Base-by-base conservation (phyloP, 1,140 invertebrate species). In the Chelonus insularis region DNA sequence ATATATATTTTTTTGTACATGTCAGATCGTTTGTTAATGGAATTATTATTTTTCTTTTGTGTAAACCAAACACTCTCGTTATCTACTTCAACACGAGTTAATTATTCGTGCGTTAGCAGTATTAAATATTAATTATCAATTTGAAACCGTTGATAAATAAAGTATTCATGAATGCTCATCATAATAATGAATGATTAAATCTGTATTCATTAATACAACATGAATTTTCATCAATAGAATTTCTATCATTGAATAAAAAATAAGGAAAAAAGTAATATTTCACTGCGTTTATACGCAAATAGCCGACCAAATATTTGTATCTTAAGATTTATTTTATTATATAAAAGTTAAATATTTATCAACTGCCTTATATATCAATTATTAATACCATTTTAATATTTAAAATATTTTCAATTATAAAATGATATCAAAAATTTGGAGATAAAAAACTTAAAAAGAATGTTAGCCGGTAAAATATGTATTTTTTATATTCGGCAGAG, bases 251-350 rank as follows among this genome's bases (percentile, higher is more conserved):
- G 32, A 43, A n/a, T n/a, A n/a, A n/a, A n/a, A n/a, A n/a, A n/a
- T n/a, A n/a, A n/a, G n/a, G n/a, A n/a, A n/a, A n/a, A n/a, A n/a
- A n/a, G n/a, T n/a, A n/a, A n/a, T n/a, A n/a, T n/a, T n/a, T n/a
- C n/a, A n/a, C n/a, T 36, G 37, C 48, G 36, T 41, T 39, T 54
- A 5, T 14, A 20, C 25, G 59, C 64, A 63, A 76, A 66, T 61
- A 78, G 71, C 77, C 73, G 77, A 81, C 79, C 79, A 81, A 81
- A 81, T 81, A 81, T 81, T 80, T 72, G 69, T 71, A 72, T 66
- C 71, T 72, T 72, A 39, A 39, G 14, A 39, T 39, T 39, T 12
- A 39, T n/a, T 12, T 34, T 34, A 34, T 34, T 34, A 34, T 34
- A n/a, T 34, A 39, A 39, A 39, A 39, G 14, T 1, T 39, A 39